A percentile compares a stretch with the other conserved stretches of the same genome.
Conservation (phyloP, 2,797 vertebrate genomes). For the Hybognathus amarus region DNA sequence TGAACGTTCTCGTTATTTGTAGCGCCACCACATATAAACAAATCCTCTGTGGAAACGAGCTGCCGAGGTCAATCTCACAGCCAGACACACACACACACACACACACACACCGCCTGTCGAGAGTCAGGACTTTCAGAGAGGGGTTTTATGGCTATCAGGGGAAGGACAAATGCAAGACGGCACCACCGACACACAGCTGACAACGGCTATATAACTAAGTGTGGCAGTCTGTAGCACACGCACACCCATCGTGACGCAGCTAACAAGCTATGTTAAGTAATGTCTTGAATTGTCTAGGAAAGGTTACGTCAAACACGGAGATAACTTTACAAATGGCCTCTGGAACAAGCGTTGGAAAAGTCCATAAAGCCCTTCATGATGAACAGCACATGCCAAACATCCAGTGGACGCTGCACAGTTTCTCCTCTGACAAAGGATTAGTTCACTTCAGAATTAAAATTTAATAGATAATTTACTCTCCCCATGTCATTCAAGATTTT, state of each 20-base stretch:
- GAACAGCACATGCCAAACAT: conserved; percentile 36
- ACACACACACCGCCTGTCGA: conserved; percentile 39
- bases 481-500: too few relatives aligned
- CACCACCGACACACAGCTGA: conserved; percentile 45
- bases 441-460: too few relatives aligned
- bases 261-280: conserved; percentile 37
- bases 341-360: conserved; percentile 49
- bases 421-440: conserved; percentile 7
- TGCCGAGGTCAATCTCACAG: conserved; percentile 48
- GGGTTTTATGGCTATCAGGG: conserved; percentile 12
- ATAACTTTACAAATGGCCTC: conserved; percentile 53
- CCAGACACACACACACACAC: conserved; percentile 6
- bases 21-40: conserved; percentile 79
- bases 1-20: conserved; percentile 78
- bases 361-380: conserved; percentile 6
- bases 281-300: conserved; percentile 44
- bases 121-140: conserved; percentile 47
- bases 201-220: too few relatives aligned
- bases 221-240: not conserved
- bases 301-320: conserved; percentile 56
- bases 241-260: conserved; percentile 38
- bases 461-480: too few relatives aligned
- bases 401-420: conserved; percentile 44
- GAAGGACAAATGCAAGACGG: conserved; percentile 47
- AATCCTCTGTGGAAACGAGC: conserved; percentile 73